phyloP scores from a whole-genome alignment of 2,797 vertebrate species.

The Bovichtus variegatus region DNA sequence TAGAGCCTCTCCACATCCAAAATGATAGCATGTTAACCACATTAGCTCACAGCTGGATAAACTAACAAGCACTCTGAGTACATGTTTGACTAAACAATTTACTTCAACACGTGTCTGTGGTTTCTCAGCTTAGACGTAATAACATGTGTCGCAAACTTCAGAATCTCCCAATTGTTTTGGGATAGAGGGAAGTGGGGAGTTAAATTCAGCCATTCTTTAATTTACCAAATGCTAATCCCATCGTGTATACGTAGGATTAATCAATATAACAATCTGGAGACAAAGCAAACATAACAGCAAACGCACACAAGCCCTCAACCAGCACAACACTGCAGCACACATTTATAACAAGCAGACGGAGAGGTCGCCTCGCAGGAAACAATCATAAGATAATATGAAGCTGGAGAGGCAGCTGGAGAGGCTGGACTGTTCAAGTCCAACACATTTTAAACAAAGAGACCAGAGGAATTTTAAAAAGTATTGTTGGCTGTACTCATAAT shows the following conservation, averaged over 20 bases:
- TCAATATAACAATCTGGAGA: slow-evolving; percentile 21
- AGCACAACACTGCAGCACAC: slow-evolving; percentile 23
- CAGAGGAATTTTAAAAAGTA: background rate
- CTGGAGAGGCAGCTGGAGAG: slow-evolving; percentile 36
- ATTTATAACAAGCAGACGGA: slow-evolving; percentile 41
- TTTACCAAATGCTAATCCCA: slow-evolving; percentile 44
- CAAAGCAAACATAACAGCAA: slow-evolving; percentile 32
- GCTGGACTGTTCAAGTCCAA: background rate
- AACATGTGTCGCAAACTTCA: slow-evolving; percentile 54
- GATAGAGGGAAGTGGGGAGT: slow-evolving; percentile 5
- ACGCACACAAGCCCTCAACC: slow-evolving; percentile 28
- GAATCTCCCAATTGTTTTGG: slow-evolving; percentile 54
- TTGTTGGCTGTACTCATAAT: background rate
- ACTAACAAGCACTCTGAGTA: slow-evolving; percentile 48
- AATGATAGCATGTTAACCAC: slow-evolving; percentile 60
- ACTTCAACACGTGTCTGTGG: slow-evolving; percentile 57
- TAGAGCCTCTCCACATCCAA: slow-evolving; percentile 22
- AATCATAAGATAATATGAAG: slow-evolving; percentile 58
- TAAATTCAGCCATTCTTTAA: slow-evolving; percentile 38
- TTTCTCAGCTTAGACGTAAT: slow-evolving; percentile 68
- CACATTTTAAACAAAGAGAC: too few relatives aligned
- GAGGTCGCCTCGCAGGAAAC: slow-evolving; percentile 63
- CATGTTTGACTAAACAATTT: slow-evolving; percentile 63
- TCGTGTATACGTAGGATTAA: slow-evolving; percentile 40
- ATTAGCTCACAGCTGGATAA: slow-evolving; percentile 62